Evolutionary conservation across 2,888 invertebrate genomes (phyloP).

Genomic region (Chydorus sphaericus): DNA sequence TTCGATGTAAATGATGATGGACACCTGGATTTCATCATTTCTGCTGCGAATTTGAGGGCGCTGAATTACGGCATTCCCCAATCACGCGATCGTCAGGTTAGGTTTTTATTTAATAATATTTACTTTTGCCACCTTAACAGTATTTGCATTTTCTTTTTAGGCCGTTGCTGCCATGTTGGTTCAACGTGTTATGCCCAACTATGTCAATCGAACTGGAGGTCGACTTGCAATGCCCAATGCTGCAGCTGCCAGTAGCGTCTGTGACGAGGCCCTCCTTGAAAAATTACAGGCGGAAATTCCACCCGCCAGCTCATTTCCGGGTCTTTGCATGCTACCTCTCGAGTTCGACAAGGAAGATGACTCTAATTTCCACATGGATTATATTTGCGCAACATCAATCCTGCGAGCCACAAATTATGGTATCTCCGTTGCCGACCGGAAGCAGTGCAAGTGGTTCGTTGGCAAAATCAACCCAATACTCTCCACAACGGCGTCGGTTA

Average conservation of each 20-base stretch:
- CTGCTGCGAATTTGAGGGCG: slow-evolving; percentile 83
- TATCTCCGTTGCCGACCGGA: slow-evolving; percentile 85
- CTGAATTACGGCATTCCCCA: slow-evolving; percentile 66
- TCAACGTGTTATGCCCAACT: slow-evolving; percentile 60
- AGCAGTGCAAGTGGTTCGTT: slow-evolving; percentile 79
- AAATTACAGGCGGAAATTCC: slow-evolving; percentile 48
- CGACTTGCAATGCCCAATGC: slow-evolving; percentile 93
- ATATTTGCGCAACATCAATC: slow-evolving; percentile 95
- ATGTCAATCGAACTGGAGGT: slow-evolving; percentile 82
- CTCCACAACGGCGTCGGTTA: slow-evolving; percentile 95
- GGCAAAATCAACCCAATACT: slow-evolving; percentile 99
- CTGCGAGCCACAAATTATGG: slow-evolving; percentile 91
- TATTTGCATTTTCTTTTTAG: too few relatives aligned
- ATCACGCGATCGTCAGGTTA: slow-evolving; percentile 45
- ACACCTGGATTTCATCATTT: slow-evolving; percentile 79
- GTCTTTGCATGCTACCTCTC: slow-evolving; percentile 57
- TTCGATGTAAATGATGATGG: slow-evolving; percentile 26
- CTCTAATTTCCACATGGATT: slow-evolving; percentile 95
- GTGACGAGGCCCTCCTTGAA: slow-evolving; percentile 53
- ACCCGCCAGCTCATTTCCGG: slow-evolving; percentile 37
- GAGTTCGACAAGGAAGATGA: slow-evolving; percentile 99
- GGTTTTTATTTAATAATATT: too few relatives aligned
- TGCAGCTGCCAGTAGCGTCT: slow-evolving; percentile 38
- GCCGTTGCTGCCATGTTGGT: slow-evolving; percentile 42
- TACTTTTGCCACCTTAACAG: too few relatives aligned